Base-by-base conservation (phyloP, 2,797 vertebrate species). In the Gallirallus australis region DNA sequence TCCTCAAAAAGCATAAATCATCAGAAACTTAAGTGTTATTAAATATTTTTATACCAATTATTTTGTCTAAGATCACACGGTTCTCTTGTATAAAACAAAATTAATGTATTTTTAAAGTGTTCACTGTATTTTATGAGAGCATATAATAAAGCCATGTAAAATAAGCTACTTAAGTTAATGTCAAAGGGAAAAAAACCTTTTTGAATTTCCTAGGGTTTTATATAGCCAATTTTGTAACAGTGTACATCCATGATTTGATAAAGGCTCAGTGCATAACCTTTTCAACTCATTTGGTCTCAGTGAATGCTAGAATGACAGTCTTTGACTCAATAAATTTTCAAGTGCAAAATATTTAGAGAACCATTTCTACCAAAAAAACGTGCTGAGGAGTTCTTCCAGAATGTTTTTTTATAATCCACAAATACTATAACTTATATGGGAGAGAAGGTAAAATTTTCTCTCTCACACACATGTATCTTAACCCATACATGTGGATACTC, bases 1-100 rank as follows among this genome's bases (percentile, higher is more conserved):
- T 88, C 69, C 18, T 76, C 37, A 82, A 68, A 73, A 73, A 64
- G 7, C 31, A 70, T 57, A 73, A 52, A 75, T 90, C 23, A 37
- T 60, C 66, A 65, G 56, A 79, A 75, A 52, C 57, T 28, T 56
- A 64, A 73, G 35, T 80, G 42, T 69, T 91, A 60, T 76, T 85
- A 73, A 89, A 39, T 70, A 27, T 76, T 95, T 89, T 87, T 79
- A 35, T 64, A 69, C 20, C 27, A 69, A 69, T 93, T 82, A 35
- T 70, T 94, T 89, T 92, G 40, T 77, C 33, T 61, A 52, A 33
- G 54, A 80, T 95, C 27, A 60, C 53, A 57, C 2, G 10, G 12
- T 83, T 82, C 39, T 86, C 21, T 82, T 85, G 68, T 9, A 10
- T 68, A 69, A 82, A 75, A 19, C 17, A 78, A 72, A 92, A 85